Evolutionary conservation across 2,797 vertebrate species (phyloP), one percentile per base, ranked within the genome.

Genomic region (Gymnothorax reevesii): DNA sequence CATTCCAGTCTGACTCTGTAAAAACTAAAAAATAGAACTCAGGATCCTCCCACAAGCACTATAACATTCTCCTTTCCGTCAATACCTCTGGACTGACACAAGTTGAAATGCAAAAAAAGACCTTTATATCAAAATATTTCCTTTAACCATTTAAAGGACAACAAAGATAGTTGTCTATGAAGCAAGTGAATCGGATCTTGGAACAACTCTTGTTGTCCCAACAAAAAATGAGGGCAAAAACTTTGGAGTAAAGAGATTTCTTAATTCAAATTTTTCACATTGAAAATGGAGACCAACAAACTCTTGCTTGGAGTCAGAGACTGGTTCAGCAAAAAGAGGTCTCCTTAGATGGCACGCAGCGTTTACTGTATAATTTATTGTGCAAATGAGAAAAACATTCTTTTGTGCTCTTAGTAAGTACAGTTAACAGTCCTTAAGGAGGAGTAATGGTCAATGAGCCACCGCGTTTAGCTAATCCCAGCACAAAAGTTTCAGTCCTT

Each of bases 1-100:
- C 49, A n/a, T 73, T 54, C 83, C 86, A 79, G 73, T 20, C n/a
- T 60, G 33, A 84, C 42, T 54, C 52, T 57, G 85, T n/a, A 82
- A 82, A 27, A 82, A 69, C 20, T 17, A 82, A 25, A 69, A 86
- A 66, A 60, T 33, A n/a, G 62, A 79, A 82, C n/a, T 54, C 10
- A 49, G 20, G 20, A 13, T 17, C 75, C 13, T 33, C 52, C 73
- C 73, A 49, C n/a, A n/a, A 49, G 52, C 17, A 5, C 57, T 77
- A 33, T 12, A 85, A 71, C n/a, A 52, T 59, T 66, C 49, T 60
- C 49, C 4, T 33, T 62, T 62, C 86, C 64, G 62, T 87, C 42
- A 87, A 62, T 42, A 85, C 20, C 22, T 66, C 64, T 22, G 55
- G n/a, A 85, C n/a, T 25, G 55, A 75, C 3, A 22, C 75, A 54